phyloP scores from a whole-genome alignment of 2,888 invertebrate genomes.

The Dendrolimus pini region DNA sequence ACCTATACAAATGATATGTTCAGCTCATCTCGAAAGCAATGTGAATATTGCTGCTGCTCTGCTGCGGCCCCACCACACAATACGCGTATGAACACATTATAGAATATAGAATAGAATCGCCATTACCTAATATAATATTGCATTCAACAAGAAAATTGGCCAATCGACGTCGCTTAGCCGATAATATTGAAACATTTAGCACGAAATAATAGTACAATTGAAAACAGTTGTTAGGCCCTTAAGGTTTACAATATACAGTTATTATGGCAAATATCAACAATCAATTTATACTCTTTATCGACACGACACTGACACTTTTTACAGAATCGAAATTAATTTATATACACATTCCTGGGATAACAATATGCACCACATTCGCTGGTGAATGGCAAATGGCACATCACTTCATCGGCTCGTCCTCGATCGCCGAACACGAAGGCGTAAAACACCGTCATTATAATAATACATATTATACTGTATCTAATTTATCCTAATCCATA shows the following conservation, averaged over 20 bases:
- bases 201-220: constrained; percentile 60
- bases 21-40: constrained; percentile 22
- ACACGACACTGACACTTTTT: constrained; percentile 62
- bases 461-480: constrained; percentile 31
- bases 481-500: constrained; percentile 43
- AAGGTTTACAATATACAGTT: constrained; percentile 68
- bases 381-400: constrained; percentile 34
- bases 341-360: constrained; percentile 47
- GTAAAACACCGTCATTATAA: constrained; percentile 26
- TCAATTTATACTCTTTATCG: constrained; percentile 57
- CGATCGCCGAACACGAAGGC: neutral
- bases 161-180: constrained; percentile 31
- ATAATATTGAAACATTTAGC: constrained; percentile 39
- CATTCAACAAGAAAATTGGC: constrained; percentile 41
- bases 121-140: constrained; percentile 34
- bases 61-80: constrained; percentile 21
- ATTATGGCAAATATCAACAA: constrained; percentile 76
- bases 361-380: constrained; percentile 35
- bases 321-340: constrained; percentile 54
- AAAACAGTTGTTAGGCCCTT: constrained; percentile 74
- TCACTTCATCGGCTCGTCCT: constrained; percentile 28
- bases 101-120: constrained; percentile 20
- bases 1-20: constrained; percentile 14
- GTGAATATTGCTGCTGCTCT: constrained; percentile 18
- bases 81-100: constrained; percentile 50